phyloP scores from a whole-genome alignment of 2,888 invertebrate species.

The Nyleta sp. region DNA sequence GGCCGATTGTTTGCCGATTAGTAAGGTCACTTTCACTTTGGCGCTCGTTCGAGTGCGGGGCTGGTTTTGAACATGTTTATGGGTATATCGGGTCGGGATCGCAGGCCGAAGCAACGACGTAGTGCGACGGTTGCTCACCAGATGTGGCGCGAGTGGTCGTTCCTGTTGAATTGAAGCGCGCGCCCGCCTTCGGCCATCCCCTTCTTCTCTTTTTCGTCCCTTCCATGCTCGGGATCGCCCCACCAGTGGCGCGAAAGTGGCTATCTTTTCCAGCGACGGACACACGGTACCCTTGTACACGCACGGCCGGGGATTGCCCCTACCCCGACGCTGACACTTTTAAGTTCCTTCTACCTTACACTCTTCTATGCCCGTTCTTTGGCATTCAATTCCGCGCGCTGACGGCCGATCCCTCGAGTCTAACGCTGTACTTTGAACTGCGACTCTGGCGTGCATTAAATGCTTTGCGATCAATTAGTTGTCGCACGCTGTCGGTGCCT shows the following conservation, averaged over 20 bases:
- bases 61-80: slow-evolving; percentile 20
- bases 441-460: slow-evolving; percentile 51
- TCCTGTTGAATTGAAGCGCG: slow-evolving; percentile 79
- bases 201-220: slow-evolving; percentile 70
- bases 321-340: slow-evolving; percentile 69
- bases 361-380: slow-evolving; percentile 60
- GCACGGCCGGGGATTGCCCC: slow-evolving; percentile 70
- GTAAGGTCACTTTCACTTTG: slow-evolving; percentile 22
- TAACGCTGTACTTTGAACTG: slow-evolving; percentile 51
- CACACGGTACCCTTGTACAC: slow-evolving; percentile 67
- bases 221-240: slow-evolving; percentile 68
- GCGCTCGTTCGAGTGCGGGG: background rate
- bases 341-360: slow-evolving; percentile 66
- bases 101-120: slow-evolving; percentile 31
- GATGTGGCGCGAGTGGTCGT: slow-evolving; percentile 79
- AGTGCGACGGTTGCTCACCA: slow-evolving; percentile 77
- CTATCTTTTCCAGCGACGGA: slow-evolving; percentile 77
- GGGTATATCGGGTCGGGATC: background rate
- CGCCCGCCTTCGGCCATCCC: slow-evolving; percentile 80
- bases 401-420: slow-evolving; percentile 57
- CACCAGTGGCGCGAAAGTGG: slow-evolving; percentile 72
- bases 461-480: slow-evolving; percentile 54
- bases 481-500: no score
- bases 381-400: slow-evolving; percentile 60
- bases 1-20: background rate